These are phyloP conservation scores for Campoplex capitator DNA, from an alignment of 2,888 invertebrate species.

Conservation along the genomic window DNA sequence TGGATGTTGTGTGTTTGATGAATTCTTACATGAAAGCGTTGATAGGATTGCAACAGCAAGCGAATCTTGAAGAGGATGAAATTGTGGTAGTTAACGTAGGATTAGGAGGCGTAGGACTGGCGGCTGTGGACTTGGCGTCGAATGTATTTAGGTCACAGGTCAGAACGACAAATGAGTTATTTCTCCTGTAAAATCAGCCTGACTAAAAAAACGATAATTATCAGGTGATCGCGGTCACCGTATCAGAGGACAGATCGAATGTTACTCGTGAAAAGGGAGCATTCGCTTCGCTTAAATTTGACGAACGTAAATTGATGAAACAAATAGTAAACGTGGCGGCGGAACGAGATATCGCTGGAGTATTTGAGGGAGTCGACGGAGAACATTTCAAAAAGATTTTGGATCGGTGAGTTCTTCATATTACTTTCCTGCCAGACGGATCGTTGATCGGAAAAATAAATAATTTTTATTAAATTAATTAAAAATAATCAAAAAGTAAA, in stretches of 20 bases:
- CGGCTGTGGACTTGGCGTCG: constrained; percentile 89
- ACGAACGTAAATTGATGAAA: constrained; percentile 85
- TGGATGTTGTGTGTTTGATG: constrained; percentile 87
- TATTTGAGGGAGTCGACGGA: constrained; percentile 89
- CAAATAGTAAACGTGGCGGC: constrained; percentile 87
- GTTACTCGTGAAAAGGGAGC: constrained; percentile 88
- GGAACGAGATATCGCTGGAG: constrained; percentile 87
- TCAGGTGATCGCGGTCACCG: constrained; percentile 90
- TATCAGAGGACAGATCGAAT: constrained; percentile 87
- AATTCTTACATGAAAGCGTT: constrained; percentile 89
- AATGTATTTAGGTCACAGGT: constrained; percentile 89
- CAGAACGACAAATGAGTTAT: not conserved
- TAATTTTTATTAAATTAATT: no score
- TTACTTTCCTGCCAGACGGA: not conserved
- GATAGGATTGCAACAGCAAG: constrained; percentile 87
- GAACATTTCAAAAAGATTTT: constrained; percentile 86
- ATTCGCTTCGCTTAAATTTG: constrained; percentile 87
- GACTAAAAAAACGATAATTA: constrained; percentile 54
- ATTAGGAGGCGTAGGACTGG: constrained; percentile 88
- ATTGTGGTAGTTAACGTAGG: constrained; percentile 89
- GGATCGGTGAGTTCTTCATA: constrained; percentile 85
- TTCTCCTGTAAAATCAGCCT: not conserved
- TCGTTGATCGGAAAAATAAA: no score
- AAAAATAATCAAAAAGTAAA: no score
- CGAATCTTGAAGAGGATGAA: constrained; percentile 85